Evolutionary conservation across 2,113 vertebrate genomes (phyloP).

Genomic region (Cygnus atratus): DNA sequence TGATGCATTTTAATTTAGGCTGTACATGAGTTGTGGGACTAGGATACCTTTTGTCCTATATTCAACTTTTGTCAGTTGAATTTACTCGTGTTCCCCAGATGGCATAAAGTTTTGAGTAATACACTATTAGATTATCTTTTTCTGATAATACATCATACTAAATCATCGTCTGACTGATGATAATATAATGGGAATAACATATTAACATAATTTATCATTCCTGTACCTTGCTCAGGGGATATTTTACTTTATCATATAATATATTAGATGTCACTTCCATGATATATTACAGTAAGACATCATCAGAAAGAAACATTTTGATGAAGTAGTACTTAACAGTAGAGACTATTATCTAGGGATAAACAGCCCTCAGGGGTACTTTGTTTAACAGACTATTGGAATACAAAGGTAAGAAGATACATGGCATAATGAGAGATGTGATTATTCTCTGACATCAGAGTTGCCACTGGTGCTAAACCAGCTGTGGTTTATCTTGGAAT

Average conservation of each 20-base stretch:
- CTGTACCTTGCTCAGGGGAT: constrained; percentile 69
- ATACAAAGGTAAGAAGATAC: constrained; percentile 61
- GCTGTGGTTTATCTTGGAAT: background rate
- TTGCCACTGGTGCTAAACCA: background rate
- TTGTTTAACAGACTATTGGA: constrained; percentile 40
- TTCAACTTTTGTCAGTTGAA: constrained; percentile 12
- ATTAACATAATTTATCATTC: constrained; percentile 78
- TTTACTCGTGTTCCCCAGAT: constrained; percentile 35
- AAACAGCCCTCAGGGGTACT: constrained; percentile 52
- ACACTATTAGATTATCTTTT: constrained; percentile 65
- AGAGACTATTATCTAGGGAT: constrained; percentile 54
- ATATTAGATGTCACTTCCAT: constrained; percentile 53
- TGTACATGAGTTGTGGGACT: constrained; percentile 7
- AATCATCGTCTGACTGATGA: constrained; percentile 65
- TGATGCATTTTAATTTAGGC: constrained; percentile 43
- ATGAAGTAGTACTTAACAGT: constrained; percentile 60
- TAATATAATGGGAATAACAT: constrained; percentile 71
- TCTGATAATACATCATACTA: constrained; percentile 67
- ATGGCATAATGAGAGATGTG: constrained; percentile 5
- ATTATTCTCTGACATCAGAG: constrained; percentile 18
- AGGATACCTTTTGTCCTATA: constrained; percentile 32
- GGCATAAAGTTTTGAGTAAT: constrained; percentile 68
- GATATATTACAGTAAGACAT: constrained; percentile 58
- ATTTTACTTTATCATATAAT: constrained; percentile 69
- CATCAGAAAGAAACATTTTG: constrained; percentile 63